phyloP scores from a whole-genome alignment of 2,797 vertebrate species.

The Mormyrops attenuatus region DNA sequence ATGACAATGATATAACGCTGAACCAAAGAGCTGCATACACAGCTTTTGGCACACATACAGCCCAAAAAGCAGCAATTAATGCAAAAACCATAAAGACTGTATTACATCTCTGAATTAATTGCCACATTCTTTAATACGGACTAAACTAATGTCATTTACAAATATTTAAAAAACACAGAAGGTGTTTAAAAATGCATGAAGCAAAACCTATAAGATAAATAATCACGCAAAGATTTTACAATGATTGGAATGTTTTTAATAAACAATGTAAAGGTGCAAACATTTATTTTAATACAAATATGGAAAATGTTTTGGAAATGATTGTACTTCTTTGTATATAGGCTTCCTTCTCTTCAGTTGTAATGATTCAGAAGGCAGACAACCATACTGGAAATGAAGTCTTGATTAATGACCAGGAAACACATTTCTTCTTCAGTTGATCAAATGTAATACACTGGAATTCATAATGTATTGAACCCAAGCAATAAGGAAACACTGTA shows the following conservation, averaged over 20 bases:
- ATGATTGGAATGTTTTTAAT: not conserved
- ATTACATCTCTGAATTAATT: not conserved
- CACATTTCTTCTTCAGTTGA: slow-evolving; percentile 92
- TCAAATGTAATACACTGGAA: slow-evolving; percentile 95
- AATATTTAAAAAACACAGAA: no score
- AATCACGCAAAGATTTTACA: not conserved
- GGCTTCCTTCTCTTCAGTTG: slow-evolving; percentile 49
- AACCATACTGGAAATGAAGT: slow-evolving; percentile 75
- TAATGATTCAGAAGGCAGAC: slow-evolving; percentile 66
- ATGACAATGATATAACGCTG: not conserved
- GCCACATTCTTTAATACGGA: not conserved
- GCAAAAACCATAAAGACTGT: not conserved
- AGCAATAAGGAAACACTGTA: slow-evolving; percentile 68
- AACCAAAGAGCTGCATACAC: not conserved
- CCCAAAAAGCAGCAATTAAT: not conserved
- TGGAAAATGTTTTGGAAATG: slow-evolving; percentile 66
- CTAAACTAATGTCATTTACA: not conserved
- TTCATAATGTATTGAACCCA: slow-evolving; percentile 89
- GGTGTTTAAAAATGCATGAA: not conserved
- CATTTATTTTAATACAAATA: slow-evolving; percentile 59
- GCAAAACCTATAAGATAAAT: not conserved
- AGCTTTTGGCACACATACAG: not conserved
- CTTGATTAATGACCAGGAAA: slow-evolving; percentile 93
- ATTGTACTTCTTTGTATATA: slow-evolving; percentile 50
- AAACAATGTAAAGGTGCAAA: slow-evolving; percentile 49